These are phyloP conservation scores for Lithophane semibrunnea DNA, from an alignment of 2,888 invertebrate species.

Conservation along the genomic window DNA sequence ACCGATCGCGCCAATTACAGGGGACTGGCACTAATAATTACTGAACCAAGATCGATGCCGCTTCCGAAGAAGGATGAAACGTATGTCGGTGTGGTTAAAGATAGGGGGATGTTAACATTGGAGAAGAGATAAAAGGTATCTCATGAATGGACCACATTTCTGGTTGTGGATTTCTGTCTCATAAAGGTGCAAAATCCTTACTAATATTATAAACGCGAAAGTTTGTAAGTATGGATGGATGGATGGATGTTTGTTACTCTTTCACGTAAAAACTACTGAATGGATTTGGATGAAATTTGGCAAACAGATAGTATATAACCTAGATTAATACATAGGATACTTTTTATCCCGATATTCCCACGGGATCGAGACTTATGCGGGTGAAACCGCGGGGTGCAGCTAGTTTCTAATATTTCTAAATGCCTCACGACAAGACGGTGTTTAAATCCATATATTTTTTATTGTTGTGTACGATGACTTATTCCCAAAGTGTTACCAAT, in stretches of 20 bases:
- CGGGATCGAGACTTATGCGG: too few species aligned
- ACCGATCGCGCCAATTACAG: constrained; percentile 71
- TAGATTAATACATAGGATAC: too few species aligned
- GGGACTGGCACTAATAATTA: constrained; percentile 68
- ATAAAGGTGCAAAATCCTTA: background rate
- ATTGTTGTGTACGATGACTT: background rate
- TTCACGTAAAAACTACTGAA: too few species aligned
- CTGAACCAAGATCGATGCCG: constrained; percentile 72
- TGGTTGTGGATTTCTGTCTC: too few species aligned
- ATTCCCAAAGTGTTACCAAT: background rate
- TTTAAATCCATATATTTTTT: background rate
- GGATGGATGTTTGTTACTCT: too few species aligned
- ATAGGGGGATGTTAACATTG: constrained; percentile 38
- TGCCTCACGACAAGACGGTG: background rate
- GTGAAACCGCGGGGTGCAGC: too few species aligned
- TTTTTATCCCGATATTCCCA: too few species aligned
- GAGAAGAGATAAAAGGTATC: constrained; percentile 24
- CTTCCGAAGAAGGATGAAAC: constrained; percentile 62
- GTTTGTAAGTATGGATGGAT: too few species aligned
- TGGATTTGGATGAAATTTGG: too few species aligned
- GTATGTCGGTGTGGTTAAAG: constrained; percentile 42
- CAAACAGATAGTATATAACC: too few species aligned
- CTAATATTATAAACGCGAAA: too few species aligned
- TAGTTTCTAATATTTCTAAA: background rate
- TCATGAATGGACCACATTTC: background rate